Evolutionary conservation across 2,113 vertebrate genomes (phyloP), one percentile per base, ranked within the genome.

Genomic region (Elgaria multicarinata): DNA sequence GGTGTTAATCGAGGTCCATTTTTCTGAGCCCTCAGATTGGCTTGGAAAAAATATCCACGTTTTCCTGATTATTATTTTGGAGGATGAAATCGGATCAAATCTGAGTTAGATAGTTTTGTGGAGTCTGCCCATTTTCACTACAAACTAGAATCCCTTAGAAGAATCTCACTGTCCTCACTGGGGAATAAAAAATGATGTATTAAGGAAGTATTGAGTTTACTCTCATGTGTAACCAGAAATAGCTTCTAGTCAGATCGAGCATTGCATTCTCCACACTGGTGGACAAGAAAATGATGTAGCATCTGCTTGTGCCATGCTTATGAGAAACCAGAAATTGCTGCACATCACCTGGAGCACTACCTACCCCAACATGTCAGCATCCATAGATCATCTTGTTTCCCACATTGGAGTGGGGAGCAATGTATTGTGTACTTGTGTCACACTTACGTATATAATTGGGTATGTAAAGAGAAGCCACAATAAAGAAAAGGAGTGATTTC

Each of bases 401-500:
- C 74, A 58, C 8, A 36, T 58, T 62, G 33, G 16, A 20, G 33
- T n/a, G 13, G 9, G 6, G 33, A 14, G 42, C 18, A 28, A 13
- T 33, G 33, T 4, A 33, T 13, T 72, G 1, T 58, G 20, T 58
- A 5, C 67, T 69, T 84, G 16, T 84, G 26, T 4, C 2, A 76
- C 14, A 36, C 20, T 66, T 28, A 67, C 67, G 26, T 7, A 53
- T 67, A 66, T 76, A 83, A 46, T 36, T 3, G 8, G 8, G 7
- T 62, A 83, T 84, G 77, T 76, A 90, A 86, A 87, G 66, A 79
- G 71, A 64, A 39, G 50, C 88, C 92, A 46, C 77, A 91, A 85
- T 93, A 92, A 90, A 87, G 88, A 92, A 93, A 44, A 94, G 91
- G 81, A 81, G 90, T 77, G 95, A 94, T 92, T 96, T 95, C 90